phyloP scores from a whole-genome alignment of 2,113 vertebrate genomes.

The Sylvia atricapilla region DNA sequence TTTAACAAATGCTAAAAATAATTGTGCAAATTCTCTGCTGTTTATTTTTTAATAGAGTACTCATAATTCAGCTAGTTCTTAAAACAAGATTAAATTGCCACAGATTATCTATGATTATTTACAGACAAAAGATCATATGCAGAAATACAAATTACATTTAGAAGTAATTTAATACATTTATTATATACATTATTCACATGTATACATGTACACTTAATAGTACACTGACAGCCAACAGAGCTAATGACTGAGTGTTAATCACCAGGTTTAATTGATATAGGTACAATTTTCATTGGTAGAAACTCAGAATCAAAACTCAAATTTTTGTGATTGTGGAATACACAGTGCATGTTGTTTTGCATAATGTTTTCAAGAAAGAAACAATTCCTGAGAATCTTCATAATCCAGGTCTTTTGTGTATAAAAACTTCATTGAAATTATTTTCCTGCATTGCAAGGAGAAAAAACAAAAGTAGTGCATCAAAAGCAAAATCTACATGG shows the following conservation, averaged over 20 bases:
- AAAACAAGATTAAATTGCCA: background rate
- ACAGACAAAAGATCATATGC: background rate
- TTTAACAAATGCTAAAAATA: background rate
- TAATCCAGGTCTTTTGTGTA: background rate
- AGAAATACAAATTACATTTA: background rate
- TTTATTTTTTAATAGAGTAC: background rate
- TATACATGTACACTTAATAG: background rate
- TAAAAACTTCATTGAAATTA: background rate
- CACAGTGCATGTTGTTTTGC: background rate
- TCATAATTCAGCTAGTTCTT: background rate
- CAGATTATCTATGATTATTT: background rate
- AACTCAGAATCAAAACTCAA: background rate
- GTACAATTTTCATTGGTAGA: background rate
- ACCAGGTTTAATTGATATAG: background rate
- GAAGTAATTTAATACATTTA: background rate
- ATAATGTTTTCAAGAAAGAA: background rate
- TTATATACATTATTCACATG: background rate
- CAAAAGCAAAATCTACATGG: background rate
- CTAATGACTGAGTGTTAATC: background rate
- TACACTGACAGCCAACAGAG: background rate
- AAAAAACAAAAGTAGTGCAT: background rate
- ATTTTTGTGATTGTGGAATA: background rate
- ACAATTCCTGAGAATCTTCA: background rate
- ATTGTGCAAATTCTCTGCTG: background rate
- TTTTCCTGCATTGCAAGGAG: background rate